Evolutionary conservation across 2,113 vertebrate species (phyloP).

Genomic region (Peromyscus polionotus): DNA sequence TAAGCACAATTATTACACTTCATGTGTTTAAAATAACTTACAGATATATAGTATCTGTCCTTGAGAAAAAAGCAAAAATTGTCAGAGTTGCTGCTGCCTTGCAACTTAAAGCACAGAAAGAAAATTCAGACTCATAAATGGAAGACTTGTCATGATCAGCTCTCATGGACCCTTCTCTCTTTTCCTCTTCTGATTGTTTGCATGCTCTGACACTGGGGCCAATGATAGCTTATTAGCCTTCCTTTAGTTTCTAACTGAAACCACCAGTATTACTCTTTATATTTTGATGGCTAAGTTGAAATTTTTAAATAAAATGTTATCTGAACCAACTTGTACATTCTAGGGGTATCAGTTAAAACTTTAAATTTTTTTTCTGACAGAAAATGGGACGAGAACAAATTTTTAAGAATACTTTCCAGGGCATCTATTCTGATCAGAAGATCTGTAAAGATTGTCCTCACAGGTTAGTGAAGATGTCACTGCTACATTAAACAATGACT

Average conservation of each 20-base stretch:
- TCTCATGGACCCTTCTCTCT: no score
- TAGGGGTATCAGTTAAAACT: slow-evolving; percentile 53
- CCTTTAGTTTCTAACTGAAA: background rate
- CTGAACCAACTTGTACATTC: background rate
- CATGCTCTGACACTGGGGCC: background rate
- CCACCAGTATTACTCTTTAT: background rate
- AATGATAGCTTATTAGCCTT: no score
- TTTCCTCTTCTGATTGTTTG: background rate
- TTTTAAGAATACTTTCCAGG: slow-evolving; percentile 99
- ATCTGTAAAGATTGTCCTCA: slow-evolving; percentile 99
- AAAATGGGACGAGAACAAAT: slow-evolving; percentile 99
- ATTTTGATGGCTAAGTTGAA: slow-evolving; percentile 13
- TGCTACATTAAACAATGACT: background rate
- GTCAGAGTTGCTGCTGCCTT: background rate
- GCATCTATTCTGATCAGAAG: slow-evolving; percentile 99
- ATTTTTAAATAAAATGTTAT: slow-evolving; percentile 22
- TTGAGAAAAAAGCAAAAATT: background rate
- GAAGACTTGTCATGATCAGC: no score
- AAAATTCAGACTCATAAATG: rapidly evolving
- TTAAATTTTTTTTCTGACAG: slow-evolving; percentile 86
- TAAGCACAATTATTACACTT: background rate
- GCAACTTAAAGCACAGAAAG: background rate
- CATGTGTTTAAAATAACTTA: background rate
- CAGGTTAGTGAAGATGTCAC: slow-evolving; percentile 87
- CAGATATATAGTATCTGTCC: background rate